Evolutionary conservation across 2,113 vertebrate species (phyloP).

Genomic region (Spea multiplicata): DNA sequence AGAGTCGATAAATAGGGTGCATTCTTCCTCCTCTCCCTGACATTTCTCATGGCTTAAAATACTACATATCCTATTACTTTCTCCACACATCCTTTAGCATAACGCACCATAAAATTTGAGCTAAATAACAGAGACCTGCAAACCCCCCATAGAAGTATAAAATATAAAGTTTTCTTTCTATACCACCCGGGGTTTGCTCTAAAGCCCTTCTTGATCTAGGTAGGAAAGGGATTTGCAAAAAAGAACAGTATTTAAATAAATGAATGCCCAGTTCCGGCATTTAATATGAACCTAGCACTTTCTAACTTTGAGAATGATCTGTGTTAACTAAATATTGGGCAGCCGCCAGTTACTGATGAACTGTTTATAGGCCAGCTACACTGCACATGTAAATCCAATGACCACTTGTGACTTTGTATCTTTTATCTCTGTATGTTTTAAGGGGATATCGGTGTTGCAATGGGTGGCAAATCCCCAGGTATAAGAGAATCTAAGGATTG

Average conservation of each 20-base stretch:
- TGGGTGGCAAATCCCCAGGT: no score
- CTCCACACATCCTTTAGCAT: slow-evolving; percentile 37
- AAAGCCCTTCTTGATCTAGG: background rate
- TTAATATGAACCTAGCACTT: background rate
- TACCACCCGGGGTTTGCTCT: background rate
- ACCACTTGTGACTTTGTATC: no score
- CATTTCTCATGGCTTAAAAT: slow-evolving; percentile 35
- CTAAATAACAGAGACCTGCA: background rate
- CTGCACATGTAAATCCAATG: no score
- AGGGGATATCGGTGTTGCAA: no score
- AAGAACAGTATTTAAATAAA: background rate
- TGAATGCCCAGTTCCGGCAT: background rate
- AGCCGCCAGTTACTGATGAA: background rate
- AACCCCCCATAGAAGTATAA: background rate
- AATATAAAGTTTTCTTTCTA: background rate
- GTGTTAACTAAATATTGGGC: background rate
- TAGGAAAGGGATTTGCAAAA: background rate
- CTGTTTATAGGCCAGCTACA: no score
- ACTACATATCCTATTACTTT: slow-evolving; percentile 34
- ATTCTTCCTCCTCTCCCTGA: slow-evolving; percentile 36
- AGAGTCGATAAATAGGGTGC: slow-evolving; percentile 29
- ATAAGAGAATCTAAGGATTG: no score
- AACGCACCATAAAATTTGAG: background rate
- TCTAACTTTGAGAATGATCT: background rate
- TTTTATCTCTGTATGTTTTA: no score